A percentile compares a stretch with the other conserved stretches of the same genome.
Conservation (phyloP, 2,113 vertebrate genomes). For the Oreotrochilus melanogaster region DNA sequence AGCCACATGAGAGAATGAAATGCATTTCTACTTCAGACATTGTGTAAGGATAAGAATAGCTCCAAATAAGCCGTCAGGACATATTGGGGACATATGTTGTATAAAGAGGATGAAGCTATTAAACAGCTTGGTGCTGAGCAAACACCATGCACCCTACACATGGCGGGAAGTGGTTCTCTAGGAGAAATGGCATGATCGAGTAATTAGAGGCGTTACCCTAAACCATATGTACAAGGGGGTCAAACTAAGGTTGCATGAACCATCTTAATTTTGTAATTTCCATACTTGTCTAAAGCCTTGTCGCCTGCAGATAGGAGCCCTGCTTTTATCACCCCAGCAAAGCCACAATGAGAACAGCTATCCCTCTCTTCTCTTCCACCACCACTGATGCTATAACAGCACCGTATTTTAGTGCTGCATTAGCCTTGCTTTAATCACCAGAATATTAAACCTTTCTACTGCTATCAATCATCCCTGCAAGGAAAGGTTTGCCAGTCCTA, state of each 20-base stretch:
- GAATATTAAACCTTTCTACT: fast-evolving
- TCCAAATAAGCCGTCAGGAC: neutral
- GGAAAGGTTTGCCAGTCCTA: fast-evolving
- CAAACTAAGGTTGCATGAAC: neutral
- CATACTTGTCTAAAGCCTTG: neutral
- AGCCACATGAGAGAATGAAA: fast-evolving
- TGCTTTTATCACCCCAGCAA: neutral
- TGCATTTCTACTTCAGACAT: neutral
- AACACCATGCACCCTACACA: neutral
- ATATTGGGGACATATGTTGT: neutral
- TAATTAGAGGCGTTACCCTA: neutral
- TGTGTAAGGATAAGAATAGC: neutral
- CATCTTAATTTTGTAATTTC: neutral
- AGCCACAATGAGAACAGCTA: fast-evolving
- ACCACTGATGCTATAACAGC: fast-evolving
- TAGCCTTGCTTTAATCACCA: fast-evolving
- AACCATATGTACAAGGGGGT: neutral
- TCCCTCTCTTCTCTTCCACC: neutral
- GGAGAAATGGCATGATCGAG: neutral
- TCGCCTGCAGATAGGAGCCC: neutral
- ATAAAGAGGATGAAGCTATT: neutral
- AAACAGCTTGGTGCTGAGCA: neutral
- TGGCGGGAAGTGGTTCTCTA: neutral
- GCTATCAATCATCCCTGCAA: fast-evolving
- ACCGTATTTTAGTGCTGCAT: fast-evolving